Evolutionary conservation across 2,888 invertebrate genomes (phyloP), one percentile per base, ranked within the genome.

Genomic region (Cotesia congregata): DNA sequence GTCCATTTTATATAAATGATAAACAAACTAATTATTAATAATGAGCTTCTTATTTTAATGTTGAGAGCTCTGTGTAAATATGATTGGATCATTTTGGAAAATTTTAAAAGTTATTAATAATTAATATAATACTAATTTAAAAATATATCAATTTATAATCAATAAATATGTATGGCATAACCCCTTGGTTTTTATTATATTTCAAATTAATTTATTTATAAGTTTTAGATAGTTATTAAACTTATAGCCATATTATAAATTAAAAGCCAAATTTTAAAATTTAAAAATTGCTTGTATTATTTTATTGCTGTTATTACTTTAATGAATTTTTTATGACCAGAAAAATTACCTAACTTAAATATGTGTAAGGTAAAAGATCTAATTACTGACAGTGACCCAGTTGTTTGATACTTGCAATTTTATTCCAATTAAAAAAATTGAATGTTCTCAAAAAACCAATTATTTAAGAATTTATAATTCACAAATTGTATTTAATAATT

Each of bases 101-200:
- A 62, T 17, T 15, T 39, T 38, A 67, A 67, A 20, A 38, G 30
- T 38, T 67, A 38, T 67, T n/a, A 67, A n/a, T 67, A 38, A 20
- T 64, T 64, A 64, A n/a, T 62, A 20, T 40, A 20, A 41, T 41
- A 17, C 5, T 17, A 60, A 12, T 60, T 60, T 70, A 69, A 75
- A 74, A 76, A 77, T 65, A 65, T 68, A 70, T 68, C 68, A 78
- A 62, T 77, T 76, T 79, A 75, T 80, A 80, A 78, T 80, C 80
- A 78, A 80, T 80, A 80, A 80, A 80, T 77, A 76, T 80, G 79
- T 79, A 77, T 78, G 76, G 79, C 77, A 74, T 30, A 72, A 72
- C 39, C 9, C 5, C 3, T 9, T 39, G 9, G 17, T 64, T 40
- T 72, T 72, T 1, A 60, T 15, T n/a, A 5, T 20, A 2, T n/a